phyloP scores from a whole-genome alignment of 1,140 invertebrate species.

The Pristionchus pacificus region DNA sequence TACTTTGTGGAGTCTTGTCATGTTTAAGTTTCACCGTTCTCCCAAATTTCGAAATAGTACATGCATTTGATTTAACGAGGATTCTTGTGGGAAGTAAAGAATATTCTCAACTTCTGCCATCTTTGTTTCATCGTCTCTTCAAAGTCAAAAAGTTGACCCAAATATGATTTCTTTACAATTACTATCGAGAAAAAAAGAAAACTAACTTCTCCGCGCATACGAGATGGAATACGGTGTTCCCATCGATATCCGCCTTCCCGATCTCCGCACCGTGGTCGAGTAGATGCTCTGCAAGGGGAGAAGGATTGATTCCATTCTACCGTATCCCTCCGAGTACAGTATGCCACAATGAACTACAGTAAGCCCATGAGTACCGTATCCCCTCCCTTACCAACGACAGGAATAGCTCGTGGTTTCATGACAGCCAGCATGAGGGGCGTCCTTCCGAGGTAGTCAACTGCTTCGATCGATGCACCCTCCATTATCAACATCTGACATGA shows the following conservation, averaged over 20 bases:
- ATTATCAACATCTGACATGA: background rate
- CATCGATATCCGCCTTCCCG: background rate
- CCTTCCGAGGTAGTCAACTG: background rate
- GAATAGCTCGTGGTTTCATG: background rate
- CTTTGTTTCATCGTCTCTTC: no score
- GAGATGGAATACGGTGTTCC: background rate
- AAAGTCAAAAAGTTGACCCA: background rate
- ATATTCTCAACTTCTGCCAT: no score
- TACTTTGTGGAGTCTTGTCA: no score
- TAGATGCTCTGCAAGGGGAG: background rate
- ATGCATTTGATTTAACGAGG: no score
- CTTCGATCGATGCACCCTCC: background rate
- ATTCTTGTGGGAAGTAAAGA: no score
- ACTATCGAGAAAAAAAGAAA: background rate
- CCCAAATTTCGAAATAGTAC: no score
- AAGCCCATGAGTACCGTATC: no score
- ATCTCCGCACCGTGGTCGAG: background rate
- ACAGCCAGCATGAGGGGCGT: background rate
- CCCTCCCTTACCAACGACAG: background rate
- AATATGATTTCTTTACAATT: no score
- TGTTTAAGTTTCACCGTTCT: no score
- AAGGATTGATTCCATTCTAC: background rate
- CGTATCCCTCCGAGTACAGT: background rate
- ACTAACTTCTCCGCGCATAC: background rate
- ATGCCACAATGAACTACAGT: background rate